Evolutionary conservation across 2,797 vertebrate genomes (phyloP).

Genomic region (Eremophila alpestris): DNA sequence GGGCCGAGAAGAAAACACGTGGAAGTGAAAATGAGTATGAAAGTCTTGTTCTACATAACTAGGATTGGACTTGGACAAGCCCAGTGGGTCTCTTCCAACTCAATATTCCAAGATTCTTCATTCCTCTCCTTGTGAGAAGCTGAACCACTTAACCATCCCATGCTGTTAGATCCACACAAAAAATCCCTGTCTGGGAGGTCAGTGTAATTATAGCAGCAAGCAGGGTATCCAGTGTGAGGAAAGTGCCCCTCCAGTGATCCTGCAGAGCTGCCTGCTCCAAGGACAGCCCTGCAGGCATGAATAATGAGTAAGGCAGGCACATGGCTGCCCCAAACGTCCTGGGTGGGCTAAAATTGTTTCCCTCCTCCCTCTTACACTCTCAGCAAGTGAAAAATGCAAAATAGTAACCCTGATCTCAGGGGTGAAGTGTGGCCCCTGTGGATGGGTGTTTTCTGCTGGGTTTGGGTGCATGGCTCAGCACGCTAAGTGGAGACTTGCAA

Average conservation of each 20-base stretch:
- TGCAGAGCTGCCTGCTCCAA: neutral
- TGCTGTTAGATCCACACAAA: neutral
- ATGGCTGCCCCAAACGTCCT: neutral
- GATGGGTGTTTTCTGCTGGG: neutral
- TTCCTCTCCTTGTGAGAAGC: neutral
- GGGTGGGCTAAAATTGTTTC: neutral
- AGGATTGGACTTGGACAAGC: neutral
- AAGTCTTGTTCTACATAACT: neutral
- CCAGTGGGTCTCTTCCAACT: neutral
- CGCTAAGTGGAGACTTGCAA: accelerated
- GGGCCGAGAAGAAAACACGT: accelerated
- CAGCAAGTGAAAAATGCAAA: neutral
- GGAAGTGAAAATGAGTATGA: neutral
- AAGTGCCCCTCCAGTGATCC: neutral
- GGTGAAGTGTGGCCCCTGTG: neutral
- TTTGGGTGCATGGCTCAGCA: neutral
- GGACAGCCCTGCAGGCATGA: accelerated
- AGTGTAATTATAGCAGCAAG: neutral
- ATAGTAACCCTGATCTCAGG: neutral
- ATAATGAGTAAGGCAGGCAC: neutral
- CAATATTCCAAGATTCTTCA: neutral
- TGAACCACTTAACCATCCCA: neutral
- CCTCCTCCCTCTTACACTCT: neutral
- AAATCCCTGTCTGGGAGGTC: neutral
- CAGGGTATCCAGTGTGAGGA: neutral